Evolutionary conservation across 2,888 invertebrate genomes (phyloP).

Genomic region (Laspeyria flexula): DNA sequence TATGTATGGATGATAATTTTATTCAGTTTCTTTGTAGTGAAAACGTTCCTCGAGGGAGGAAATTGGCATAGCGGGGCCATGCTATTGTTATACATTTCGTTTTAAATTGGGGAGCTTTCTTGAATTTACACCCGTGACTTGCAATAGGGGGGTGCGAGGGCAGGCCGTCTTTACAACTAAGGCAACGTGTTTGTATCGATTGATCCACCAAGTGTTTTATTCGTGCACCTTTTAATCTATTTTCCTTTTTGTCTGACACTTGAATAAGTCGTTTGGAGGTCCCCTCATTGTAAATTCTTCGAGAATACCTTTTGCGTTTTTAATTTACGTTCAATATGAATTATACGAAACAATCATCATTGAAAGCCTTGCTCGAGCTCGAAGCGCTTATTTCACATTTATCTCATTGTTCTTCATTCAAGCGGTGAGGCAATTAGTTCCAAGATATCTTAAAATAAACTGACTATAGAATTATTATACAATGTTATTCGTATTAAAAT

Average conservation of each 20-base stretch:
- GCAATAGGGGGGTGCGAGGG: conserved; percentile 70
- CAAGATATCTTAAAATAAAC: conserved; percentile 62
- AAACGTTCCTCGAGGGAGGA: conserved; percentile 75
- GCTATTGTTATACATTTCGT: conserved; percentile 83
- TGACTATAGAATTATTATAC: conserved; percentile 63
- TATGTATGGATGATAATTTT: conserved; percentile 73
- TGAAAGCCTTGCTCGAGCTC: conserved; percentile 52
- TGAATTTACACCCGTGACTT: conserved; percentile 85
- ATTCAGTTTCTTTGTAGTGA: conserved; percentile 77
- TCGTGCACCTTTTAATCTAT: conserved; percentile 49
- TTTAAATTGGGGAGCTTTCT: conserved; percentile 85
- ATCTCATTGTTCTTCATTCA: conserved; percentile 67
- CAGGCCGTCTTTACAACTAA: conserved; percentile 37
- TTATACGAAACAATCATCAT: conserved; percentile 65
- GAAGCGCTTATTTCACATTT: conserved; percentile 53
- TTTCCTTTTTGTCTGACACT: conserved; percentile 43
- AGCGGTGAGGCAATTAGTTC: conserved; percentile 65
- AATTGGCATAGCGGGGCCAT: conserved; percentile 79
- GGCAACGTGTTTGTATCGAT: conserved; percentile 60
- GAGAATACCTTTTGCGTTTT: conserved; percentile 45
- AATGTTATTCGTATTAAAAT: conserved; percentile 65
- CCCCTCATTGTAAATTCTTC: conserved; percentile 45
- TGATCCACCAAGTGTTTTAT: conserved; percentile 58
- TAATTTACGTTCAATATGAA: conserved; percentile 65
- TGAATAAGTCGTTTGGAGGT: conserved; percentile 50